Evolutionary conservation across 2,888 invertebrate genomes (phyloP), one percentile per base, ranked within the genome.

Genomic region (Heteropelma amictum): DNA sequence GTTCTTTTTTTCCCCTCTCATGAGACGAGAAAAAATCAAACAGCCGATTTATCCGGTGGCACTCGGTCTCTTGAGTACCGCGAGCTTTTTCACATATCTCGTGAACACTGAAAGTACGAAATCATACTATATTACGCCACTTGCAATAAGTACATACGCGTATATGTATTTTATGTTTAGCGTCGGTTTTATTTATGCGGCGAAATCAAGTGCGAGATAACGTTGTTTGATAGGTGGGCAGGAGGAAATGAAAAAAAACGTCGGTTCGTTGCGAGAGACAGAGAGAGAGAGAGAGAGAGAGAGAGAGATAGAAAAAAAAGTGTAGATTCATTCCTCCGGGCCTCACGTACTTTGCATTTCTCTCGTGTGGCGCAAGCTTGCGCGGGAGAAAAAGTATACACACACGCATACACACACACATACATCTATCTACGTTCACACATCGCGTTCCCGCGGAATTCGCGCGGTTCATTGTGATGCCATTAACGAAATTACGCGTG

Each of bases 361-460:
- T 60, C 30, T 35, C 38, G 33, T 54, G 40, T 60, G 26, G 68
- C 61, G 67, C 65, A 23, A 60, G 56, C 35, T 60, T 72, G 77
- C 70, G 72, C 69, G 69, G 71, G 70, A 72, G 63, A 74, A 56
- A n/a, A n/a, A n/a, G n/a, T n/a, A n/a, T n/a, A n/a, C n/a, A n/a
- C n/a, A n/a, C n/a, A n/a, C n/a, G n/a, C n/a, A n/a, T n/a, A n/a
- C n/a, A n/a, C n/a, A n/a, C n/a, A n/a, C n/a, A n/a, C n/a, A n/a
- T n/a, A n/a, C n/a, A n/a, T n/a, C n/a, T 54, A 69, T 35, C 74
- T 69, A 12, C 35, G 19, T 38, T 17, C 56, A 58, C 33, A 40
- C 54, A 58, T 21, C 56, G 51, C 60, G 35, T 67, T 38, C 49
- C 53, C 56, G 49, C 30, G 63, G 14, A 35, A 68, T 63, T 58